A percentile compares a stretch with the other conserved stretches of the same genome.
Evolutionary conservation across 1,140 invertebrate species (phyloP).

Genomic region (Thaumatotibia leucotreta): DNA sequence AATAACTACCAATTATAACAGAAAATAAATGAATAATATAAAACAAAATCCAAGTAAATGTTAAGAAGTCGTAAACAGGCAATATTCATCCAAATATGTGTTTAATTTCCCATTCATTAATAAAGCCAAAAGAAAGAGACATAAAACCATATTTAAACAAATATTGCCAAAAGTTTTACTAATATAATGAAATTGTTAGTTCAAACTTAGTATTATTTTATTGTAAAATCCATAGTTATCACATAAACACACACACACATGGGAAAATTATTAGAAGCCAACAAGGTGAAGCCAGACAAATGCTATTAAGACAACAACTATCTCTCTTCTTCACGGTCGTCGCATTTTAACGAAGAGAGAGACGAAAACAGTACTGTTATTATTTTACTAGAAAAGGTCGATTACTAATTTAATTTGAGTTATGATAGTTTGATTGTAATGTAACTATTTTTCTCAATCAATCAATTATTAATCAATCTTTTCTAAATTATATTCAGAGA

Average conservation of each 20-base stretch:
- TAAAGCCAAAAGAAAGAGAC: background rate
- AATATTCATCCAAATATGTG: too few species aligned
- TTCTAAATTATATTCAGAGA: too few species aligned
- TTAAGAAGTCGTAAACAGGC: too few species aligned
- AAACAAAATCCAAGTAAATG: too few species aligned
- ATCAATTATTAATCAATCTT: too few species aligned
- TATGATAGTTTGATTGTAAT: background rate
- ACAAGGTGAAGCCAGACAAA: conserved; percentile 8
- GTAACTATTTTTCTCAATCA: too few species aligned
- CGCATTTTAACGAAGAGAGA: background rate
- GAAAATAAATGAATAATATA: too few species aligned
- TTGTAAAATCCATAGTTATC: background rate
- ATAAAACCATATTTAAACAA: background rate
- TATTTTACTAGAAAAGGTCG: background rate
- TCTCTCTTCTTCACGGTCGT: background rate
- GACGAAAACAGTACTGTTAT: background rate
- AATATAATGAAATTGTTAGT: background rate
- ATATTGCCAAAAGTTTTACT: background rate
- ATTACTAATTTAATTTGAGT: background rate
- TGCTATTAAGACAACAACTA: background rate
- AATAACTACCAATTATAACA: too few species aligned
- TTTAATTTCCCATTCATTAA: too few species aligned
- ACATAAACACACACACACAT: conserved; percentile 10
- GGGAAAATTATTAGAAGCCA: conserved; percentile 5
- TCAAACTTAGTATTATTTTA: background rate